A percentile compares a stretch with the other conserved stretches of the same genome.
phyloP scores from a whole-genome alignment of 2,113 vertebrate species.

The Lasiurus cinereus region DNA sequence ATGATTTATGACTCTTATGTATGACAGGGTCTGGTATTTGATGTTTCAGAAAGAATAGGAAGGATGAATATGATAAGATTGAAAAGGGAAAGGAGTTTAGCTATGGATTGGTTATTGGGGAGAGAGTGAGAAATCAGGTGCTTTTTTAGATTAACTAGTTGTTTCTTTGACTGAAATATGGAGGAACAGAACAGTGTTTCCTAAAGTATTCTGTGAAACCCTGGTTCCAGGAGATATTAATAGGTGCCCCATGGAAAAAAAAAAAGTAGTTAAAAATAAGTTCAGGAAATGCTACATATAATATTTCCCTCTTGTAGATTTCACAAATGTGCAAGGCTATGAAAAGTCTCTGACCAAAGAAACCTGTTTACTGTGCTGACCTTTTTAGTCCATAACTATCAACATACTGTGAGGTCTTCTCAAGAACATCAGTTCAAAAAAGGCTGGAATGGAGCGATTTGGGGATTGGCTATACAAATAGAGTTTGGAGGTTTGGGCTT shows the following conservation, averaged over 20 bases:
- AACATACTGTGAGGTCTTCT: background rate
- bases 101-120: background rate
- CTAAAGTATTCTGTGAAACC: constrained; percentile 67
- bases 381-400: background rate
- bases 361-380: background rate
- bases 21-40: background rate
- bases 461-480: background rate
- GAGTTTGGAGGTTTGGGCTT: constrained; percentile 25
- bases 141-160: constrained; percentile 20
- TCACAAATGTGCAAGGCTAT: constrained; percentile 15
- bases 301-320: constrained; percentile 52
- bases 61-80: constrained; percentile 15
- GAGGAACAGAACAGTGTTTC: constrained; percentile 25
- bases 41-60: background rate
- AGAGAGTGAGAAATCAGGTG: background rate
- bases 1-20: background rate
- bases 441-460: constrained; percentile 45
- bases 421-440: background rate
- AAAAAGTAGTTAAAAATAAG: constrained; percentile 70
- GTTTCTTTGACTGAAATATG: constrained; percentile 47
- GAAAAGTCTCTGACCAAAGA: constrained; percentile 44
- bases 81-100: background rate
- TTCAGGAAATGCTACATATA: constrained; percentile 63
- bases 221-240: constrained; percentile 68
- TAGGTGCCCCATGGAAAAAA: constrained; percentile 15